These are phyloP conservation scores for Erithacus rubecula DNA, from an alignment of 2,797 vertebrate genomes.

Conservation along the genomic window DNA sequence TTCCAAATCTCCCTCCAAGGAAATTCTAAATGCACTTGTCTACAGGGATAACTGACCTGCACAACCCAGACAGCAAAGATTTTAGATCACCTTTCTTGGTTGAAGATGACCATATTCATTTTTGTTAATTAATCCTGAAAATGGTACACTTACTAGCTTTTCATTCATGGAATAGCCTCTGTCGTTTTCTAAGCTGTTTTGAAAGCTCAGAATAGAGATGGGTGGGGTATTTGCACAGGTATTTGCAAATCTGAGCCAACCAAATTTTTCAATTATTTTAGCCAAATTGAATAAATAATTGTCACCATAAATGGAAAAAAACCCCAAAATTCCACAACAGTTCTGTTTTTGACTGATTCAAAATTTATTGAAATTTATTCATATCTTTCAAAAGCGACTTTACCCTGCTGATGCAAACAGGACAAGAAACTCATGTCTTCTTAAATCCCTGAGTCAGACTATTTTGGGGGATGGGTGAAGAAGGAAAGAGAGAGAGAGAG, in stretches of 20 bases:
- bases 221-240: not conserved
- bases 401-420: not conserved
- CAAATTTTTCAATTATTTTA: not conserved
- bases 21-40: not conserved
- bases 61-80: not conserved
- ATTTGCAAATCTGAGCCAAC: not conserved
- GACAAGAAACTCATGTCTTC: not conserved
- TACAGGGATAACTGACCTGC: not conserved
- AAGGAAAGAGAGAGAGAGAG: not conserved
- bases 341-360: not conserved
- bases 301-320: not conserved
- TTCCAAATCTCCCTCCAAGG: not conserved
- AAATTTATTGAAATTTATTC: not conserved
- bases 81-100: not conserved
- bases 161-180: not conserved
- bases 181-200: not conserved
- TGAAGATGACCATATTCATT: rapidly evolving
- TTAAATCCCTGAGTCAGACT: not conserved
- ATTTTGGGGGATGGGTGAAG: not conserved
- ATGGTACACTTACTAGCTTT: not conserved
- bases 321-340: not conserved
- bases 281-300: not conserved
- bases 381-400: not conserved
- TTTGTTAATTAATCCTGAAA: not conserved
- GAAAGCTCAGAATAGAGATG: not conserved